Percentiles rank a stretch among this genome's conserved stretches.
Conservation (phyloP, 2,113 vertebrate genomes). For the Leptobrachium leishanense region DNA sequence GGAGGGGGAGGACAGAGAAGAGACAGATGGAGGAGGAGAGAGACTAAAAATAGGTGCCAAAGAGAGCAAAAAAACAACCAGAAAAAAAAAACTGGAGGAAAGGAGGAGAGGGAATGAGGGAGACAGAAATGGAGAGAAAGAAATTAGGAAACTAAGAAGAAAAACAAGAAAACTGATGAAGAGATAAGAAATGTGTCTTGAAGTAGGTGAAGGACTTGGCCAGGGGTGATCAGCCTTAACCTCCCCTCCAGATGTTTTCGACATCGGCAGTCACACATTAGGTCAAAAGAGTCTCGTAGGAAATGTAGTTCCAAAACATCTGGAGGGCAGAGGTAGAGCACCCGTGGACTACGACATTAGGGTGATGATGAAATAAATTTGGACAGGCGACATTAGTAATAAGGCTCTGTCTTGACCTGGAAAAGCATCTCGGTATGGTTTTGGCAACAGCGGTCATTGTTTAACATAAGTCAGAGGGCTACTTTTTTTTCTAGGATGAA, state of each 20-base stretch:
- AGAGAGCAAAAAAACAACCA: conserved; percentile 46
- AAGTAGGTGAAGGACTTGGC: too few relatives aligned
- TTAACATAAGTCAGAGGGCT: neutral
- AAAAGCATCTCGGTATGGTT: too few relatives aligned
- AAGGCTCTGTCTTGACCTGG: too few relatives aligned
- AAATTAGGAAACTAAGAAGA: neutral
- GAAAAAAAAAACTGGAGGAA: conserved; percentile 13
- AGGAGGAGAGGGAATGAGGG: conserved; percentile 14
- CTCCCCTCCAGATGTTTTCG: too few relatives aligned
- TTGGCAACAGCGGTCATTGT: neutral
- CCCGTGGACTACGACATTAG: too few relatives aligned
- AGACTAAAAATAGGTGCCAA: conserved; percentile 44
- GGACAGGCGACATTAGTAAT: too few relatives aligned
- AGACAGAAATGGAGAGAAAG: conserved; percentile 10
- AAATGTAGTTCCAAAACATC: too few relatives aligned
- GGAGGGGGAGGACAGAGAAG: conserved; percentile 41
- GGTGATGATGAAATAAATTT: too few relatives aligned
- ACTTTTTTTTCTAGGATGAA: neutral
- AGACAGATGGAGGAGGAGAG: conserved; percentile 46
- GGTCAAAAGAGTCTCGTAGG: too few relatives aligned
- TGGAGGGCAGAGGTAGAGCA: too few relatives aligned
- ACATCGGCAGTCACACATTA: too few relatives aligned
- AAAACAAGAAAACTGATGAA: neutral
- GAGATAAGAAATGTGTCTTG: neutral
- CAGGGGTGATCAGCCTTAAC: too few relatives aligned